Evolutionary conservation across 2,113 vertebrate species (phyloP).

Genomic region (Riparia riparia): DNA sequence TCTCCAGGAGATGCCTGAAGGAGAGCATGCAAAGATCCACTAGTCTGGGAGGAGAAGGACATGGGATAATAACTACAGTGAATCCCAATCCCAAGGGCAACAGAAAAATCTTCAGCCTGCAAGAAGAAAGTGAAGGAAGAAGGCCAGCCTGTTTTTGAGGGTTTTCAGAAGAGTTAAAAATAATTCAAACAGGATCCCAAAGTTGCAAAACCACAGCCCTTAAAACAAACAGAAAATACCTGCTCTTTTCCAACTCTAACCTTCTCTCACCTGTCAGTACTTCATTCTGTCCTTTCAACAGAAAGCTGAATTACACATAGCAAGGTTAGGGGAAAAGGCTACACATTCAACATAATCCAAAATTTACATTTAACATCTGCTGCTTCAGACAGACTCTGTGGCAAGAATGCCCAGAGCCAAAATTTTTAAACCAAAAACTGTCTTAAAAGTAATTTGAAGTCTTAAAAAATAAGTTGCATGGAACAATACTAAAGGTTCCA

Average conservation of each 20-base stretch:
- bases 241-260: not conserved
- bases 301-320: not conserved
- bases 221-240: not conserved
- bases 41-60: not conserved
- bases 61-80: not conserved
- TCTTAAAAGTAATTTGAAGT: conserved; percentile 24
- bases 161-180: not conserved
- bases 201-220: not conserved
- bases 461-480: conserved; percentile 26
- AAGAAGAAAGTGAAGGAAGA: not conserved
- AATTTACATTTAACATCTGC: not conserved
- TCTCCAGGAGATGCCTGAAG: not conserved
- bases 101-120: not conserved
- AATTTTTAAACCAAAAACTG: not conserved
- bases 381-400: not conserved
- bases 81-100: not conserved
- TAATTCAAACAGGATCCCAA: not conserved
- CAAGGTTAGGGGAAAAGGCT: not conserved
- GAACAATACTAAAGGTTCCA: conserved; percentile 59
- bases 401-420: not conserved
- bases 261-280: not conserved
- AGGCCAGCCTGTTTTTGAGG: not conserved
- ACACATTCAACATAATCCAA: not conserved
- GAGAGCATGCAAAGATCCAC: not conserved
- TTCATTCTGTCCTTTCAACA: not conserved